phyloP scores from a whole-genome alignment of 1,140 invertebrate genomes.

The Drosophila prosaltans region DNA sequence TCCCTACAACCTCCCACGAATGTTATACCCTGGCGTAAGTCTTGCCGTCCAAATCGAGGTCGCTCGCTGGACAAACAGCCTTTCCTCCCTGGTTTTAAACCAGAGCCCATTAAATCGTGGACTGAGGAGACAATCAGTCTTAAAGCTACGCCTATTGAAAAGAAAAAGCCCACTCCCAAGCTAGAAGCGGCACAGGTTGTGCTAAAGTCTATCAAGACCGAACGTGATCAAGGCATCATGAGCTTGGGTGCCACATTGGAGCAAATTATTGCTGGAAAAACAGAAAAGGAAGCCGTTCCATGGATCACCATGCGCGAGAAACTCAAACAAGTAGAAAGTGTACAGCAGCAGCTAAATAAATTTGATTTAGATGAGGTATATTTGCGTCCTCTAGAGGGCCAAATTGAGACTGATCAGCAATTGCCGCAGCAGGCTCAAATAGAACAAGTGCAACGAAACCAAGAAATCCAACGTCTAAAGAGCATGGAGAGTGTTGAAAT shows the following conservation, averaged over 20 bases:
- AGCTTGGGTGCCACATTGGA: constrained; percentile 71
- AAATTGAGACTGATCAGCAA: constrained; percentile 63
- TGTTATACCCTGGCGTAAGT: constrained; percentile 78
- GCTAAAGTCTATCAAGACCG: constrained; percentile 77
- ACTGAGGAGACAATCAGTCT: constrained; percentile 85
- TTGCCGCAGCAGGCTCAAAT: constrained; percentile 66
- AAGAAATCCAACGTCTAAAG: constrained; percentile 76
- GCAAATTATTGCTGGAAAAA: constrained; percentile 75
- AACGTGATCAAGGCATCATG: constrained; percentile 81
- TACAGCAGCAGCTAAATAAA: constrained; percentile 76
- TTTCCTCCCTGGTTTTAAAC: constrained; percentile 73
- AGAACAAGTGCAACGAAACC: constrained; percentile 61
- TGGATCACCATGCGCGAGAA: constrained; percentile 83
- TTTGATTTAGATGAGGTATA: constrained; percentile 80
- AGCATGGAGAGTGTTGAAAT: constrained; percentile 83
- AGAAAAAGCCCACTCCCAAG: constrained; percentile 79
- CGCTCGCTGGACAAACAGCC: constrained; percentile 77
- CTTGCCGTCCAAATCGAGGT: constrained; percentile 72
- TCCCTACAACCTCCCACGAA: constrained; percentile 75
- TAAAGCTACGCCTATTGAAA: constrained; percentile 83
- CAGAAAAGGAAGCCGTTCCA: constrained; percentile 77
- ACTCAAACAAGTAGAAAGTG: constrained; percentile 70
- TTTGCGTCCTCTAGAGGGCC: constrained; percentile 63
- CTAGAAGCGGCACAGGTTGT: constrained; percentile 78
- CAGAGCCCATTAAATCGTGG: constrained; percentile 83